Evolutionary conservation across 1,140 invertebrate species (phyloP).

Genomic region (Dendrolimus kikuchii): DNA sequence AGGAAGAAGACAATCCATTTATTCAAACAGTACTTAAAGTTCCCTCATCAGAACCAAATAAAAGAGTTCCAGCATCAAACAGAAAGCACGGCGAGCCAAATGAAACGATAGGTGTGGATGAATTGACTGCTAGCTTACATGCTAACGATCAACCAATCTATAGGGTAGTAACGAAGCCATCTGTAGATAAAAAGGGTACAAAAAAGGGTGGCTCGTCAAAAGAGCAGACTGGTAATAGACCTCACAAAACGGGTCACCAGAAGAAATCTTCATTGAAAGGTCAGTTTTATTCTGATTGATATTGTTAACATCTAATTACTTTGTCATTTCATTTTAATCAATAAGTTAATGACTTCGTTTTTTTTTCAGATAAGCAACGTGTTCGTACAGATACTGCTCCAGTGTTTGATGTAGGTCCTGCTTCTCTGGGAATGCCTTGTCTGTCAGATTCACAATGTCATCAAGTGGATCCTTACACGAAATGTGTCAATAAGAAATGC

Average conservation of each 20-base stretch:
- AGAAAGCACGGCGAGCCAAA: constrained; percentile 53
- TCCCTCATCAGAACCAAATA: constrained; percentile 42
- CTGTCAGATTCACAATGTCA: constrained; percentile 84
- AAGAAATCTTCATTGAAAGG: constrained; percentile 63
- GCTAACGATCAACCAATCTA: constrained; percentile 65
- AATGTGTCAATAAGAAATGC: constrained; percentile 85
- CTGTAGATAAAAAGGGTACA: constrained; percentile 51
- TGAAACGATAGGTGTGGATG: constrained; percentile 47
- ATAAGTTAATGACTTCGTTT: not conserved
- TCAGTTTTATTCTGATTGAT: constrained; percentile 9
- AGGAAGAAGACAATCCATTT: constrained; percentile 52
- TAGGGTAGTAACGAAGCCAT: constrained; percentile 62
- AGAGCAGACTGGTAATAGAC: constrained; percentile 40
- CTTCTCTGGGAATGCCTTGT: constrained; percentile 85
- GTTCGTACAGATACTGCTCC: constrained; percentile 36
- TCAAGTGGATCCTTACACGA: constrained; percentile 82
- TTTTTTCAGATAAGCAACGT: constrained; percentile 53
- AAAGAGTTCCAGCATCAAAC: constrained; percentile 43
- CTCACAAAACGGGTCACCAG: constrained; percentile 52
- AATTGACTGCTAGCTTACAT: constrained; percentile 61
- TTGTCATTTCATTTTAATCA: not conserved
- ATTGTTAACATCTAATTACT: not conserved
- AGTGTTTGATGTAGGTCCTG: constrained; percentile 65
- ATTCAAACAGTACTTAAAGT: constrained; percentile 59
- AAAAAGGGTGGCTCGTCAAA: constrained; percentile 43